Conservation (phyloP, 1,140 invertebrate species). For the Drosophila nebulosa region DNA sequence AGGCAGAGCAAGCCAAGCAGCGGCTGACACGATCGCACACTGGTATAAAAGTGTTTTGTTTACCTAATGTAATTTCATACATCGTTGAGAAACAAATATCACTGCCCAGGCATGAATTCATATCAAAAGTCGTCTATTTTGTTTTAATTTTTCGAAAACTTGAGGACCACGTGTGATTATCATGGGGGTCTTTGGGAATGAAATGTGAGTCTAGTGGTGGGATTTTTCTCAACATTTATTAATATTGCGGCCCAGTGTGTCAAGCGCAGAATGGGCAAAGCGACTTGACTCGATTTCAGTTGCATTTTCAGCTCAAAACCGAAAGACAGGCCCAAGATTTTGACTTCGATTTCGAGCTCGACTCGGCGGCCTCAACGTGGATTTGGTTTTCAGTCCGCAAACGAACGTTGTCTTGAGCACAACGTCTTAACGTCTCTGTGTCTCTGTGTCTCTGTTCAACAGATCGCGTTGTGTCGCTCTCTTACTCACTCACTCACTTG, state of each 20-base stretch:
- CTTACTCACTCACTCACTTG: not conserved
- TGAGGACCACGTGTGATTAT: no score
- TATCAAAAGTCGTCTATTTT: no score
- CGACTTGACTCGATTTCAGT: conserved; percentile 34
- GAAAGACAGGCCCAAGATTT: conserved; percentile 1
- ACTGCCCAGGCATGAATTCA: no score
- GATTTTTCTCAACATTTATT: not conserved
- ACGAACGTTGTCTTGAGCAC: conserved; percentile 65
- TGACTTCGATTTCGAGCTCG: not conserved
- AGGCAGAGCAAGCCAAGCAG: no score
- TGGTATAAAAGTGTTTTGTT: not conserved
- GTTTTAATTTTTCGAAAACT: no score
- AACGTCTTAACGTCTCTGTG: conserved; percentile 35
- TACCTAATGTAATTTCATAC: not conserved
- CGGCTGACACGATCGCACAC: not conserved
- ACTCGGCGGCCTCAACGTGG: conserved; percentile 8
- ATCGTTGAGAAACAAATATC: no score
- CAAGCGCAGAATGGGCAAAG: no score
- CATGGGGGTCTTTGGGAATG: no score
- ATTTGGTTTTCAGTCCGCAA: conserved; percentile 52
- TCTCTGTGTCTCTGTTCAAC: not conserved
- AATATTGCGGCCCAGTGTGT: conserved; percentile 14
- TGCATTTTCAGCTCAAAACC: conserved; percentile 33
- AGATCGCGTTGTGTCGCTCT: conserved; percentile 15
- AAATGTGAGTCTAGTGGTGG: no score